Conservation (phyloP, 2,888 invertebrate species). For the Diadromus collaris region DNA sequence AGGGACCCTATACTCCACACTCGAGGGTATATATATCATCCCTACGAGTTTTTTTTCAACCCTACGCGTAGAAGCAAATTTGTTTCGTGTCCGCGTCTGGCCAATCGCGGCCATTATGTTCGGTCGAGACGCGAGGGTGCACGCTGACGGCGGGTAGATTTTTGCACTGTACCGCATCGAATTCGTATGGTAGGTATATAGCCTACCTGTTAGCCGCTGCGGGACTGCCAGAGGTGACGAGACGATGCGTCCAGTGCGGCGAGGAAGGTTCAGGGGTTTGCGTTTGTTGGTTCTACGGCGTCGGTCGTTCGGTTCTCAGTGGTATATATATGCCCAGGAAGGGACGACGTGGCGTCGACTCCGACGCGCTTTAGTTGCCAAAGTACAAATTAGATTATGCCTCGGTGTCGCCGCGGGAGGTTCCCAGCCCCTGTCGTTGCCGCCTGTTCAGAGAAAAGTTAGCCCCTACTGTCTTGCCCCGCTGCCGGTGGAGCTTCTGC, state of each 20-base stretch:
- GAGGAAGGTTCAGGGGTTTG: slow-evolving; percentile 21
- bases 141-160: slow-evolving; percentile 37
- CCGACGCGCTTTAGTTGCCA: slow-evolving; percentile 69
- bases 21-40: slow-evolving; percentile 33
- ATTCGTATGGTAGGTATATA: slow-evolving; percentile 30
- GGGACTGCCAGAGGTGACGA: slow-evolving; percentile 34
- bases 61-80: slow-evolving; percentile 43
- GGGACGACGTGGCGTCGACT: slow-evolving; percentile 50
- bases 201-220: slow-evolving; percentile 39
- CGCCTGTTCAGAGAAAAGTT: slow-evolving; percentile 75
- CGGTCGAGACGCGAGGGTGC: slow-evolving; percentile 51
- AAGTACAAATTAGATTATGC: slow-evolving; percentile 78
- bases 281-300: slow-evolving; percentile 22
- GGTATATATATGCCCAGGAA: slow-evolving; percentile 22
- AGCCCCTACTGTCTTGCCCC: slow-evolving; percentile 65
- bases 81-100: slow-evolving; percentile 45
- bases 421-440: slow-evolving; percentile 62
- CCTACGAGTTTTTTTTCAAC: slow-evolving; percentile 29
- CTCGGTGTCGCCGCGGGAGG: slow-evolving; percentile 74
- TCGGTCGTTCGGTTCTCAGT: slow-evolving; percentile 24
- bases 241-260: slow-evolving; percentile 46
- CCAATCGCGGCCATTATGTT: slow-evolving; percentile 56
- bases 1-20: not conserved
- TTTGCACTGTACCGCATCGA: slow-evolving; percentile 29
- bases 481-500: slow-evolving; percentile 37